Percentiles rank a stretch among this genome's conserved stretches.
Conservation (phyloP, 2,797 vertebrate genomes). For the Microtus obscurus region DNA sequence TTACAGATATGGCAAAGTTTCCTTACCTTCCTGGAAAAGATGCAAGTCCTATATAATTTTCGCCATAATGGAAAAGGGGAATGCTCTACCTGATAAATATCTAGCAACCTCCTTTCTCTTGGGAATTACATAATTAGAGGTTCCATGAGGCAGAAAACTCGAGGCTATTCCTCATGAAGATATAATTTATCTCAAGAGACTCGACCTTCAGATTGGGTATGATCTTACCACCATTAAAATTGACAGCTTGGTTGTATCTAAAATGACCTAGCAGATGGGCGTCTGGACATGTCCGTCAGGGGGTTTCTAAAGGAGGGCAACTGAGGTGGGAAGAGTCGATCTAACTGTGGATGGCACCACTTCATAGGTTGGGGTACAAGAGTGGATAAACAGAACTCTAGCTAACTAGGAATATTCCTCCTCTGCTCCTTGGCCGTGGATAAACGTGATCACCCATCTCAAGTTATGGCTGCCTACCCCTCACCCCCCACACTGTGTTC, state of each 20-base stretch:
- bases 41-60: neutral
- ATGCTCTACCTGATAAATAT: neutral
- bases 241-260: neutral
- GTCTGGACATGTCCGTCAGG: neutral
- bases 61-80: neutral
- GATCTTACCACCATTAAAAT: neutral
- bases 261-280: neutral
- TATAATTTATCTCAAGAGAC: neutral
- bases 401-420: no score
- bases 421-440: neutral
- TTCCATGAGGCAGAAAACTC: neutral
- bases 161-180: neutral
- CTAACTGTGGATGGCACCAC: neutral
- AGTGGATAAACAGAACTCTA: neutral
- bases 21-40: neutral
- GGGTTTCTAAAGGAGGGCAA: neutral
- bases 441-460: neutral
- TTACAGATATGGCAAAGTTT: neutral
- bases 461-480: no score
- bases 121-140: neutral
- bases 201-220: neutral
- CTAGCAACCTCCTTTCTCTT: neutral
- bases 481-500: no score
- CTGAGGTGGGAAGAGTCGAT: neutral
- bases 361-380: neutral